Evolutionary conservation across 1,140 invertebrate species (phyloP).

Genomic region (Panagrolaimus sp.): DNA sequence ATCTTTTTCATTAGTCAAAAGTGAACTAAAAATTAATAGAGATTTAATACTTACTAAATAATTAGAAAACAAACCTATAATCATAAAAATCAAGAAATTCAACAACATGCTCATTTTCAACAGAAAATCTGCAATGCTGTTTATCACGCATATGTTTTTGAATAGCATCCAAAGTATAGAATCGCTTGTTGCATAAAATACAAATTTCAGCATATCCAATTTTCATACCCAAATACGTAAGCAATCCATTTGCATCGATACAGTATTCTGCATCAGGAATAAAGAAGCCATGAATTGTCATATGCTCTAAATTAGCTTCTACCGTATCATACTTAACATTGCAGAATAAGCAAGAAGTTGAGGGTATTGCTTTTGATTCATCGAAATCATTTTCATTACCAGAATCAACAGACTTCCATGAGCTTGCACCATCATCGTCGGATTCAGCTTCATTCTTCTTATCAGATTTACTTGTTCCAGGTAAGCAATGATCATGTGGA

Average conservation of each 20-base stretch:
- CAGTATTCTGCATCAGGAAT: conserved; percentile 86
- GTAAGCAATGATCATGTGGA: conserved; percentile 27
- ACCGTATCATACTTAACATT: conserved; percentile 70
- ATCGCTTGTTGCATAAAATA: conserved; percentile 83
- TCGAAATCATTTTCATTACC: conserved; percentile 71
- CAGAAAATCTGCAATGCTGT: conserved; percentile 67
- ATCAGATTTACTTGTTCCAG: neutral
- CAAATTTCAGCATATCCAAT: conserved; percentile 76
- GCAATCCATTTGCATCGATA: conserved; percentile 74
- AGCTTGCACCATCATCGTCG: conserved; percentile 60
- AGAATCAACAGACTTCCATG: neutral
- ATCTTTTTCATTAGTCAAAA: conserved; percentile 43
- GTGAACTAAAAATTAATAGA: conserved; percentile 15
- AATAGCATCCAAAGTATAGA: conserved; percentile 61
- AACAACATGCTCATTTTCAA: conserved; percentile 31
- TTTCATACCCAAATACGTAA: conserved; percentile 76
- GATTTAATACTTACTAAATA: neutral
- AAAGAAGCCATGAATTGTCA: conserved; percentile 93
- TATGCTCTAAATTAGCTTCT: conserved; percentile 81
- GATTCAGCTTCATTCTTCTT: conserved; percentile 23
- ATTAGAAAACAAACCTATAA: conserved; percentile 23
- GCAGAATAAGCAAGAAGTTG: conserved; percentile 85
- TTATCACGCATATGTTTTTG: conserved; percentile 86
- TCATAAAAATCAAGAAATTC: conserved; percentile 40
- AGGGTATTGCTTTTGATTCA: conserved; percentile 65